Conservation (phyloP, 2,888 invertebrate genomes). For the Hofmannophila pseudospretella region DNA sequence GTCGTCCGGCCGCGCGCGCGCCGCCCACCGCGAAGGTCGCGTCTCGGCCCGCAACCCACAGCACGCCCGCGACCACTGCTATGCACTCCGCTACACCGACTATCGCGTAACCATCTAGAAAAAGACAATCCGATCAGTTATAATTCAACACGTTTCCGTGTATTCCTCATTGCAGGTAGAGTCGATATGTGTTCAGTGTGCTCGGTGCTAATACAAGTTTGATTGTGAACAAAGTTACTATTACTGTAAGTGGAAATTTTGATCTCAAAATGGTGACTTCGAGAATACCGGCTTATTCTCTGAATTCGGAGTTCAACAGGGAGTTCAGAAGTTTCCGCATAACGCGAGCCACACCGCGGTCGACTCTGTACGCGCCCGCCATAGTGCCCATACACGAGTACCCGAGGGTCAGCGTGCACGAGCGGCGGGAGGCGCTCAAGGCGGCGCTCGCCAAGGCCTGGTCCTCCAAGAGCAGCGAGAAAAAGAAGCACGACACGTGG, state of each 20-base stretch:
- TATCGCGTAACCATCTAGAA: constrained; percentile 12
- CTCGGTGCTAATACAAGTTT: constrained; percentile 59
- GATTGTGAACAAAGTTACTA: constrained; percentile 50
- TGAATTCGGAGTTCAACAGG: constrained; percentile 80
- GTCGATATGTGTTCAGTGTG: constrained; percentile 73
- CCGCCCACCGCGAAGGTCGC: constrained; percentile 75
- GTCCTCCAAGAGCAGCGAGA: constrained; percentile 66
- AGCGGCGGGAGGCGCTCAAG: constrained; percentile 70
- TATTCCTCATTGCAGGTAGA: constrained; percentile 50
- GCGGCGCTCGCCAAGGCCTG: constrained; percentile 73
- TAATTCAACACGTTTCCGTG: constrained; percentile 47
- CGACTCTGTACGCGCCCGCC: constrained; percentile 70
- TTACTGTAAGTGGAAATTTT: constrained; percentile 59
- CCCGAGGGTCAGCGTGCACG: constrained; percentile 77
- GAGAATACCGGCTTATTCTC: constrained; percentile 80
- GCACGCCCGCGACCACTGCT: constrained; percentile 22
- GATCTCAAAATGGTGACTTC: constrained; percentile 80
- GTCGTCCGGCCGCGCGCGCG: constrained; percentile 61
- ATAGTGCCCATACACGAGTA: constrained; percentile 80
- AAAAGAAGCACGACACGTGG: constrained; percentile 70
- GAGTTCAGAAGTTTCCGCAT: constrained; percentile 79
- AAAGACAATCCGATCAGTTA: constrained; percentile 12
- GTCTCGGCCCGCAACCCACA: constrained; percentile 43
- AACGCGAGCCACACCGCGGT: constrained; percentile 70
- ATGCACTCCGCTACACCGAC: constrained; percentile 16